A percentile compares a stretch with the other conserved stretches of the same genome.
phyloP scores from a whole-genome alignment of 2,888 invertebrate genomes.

The Tholera decimalis region DNA sequence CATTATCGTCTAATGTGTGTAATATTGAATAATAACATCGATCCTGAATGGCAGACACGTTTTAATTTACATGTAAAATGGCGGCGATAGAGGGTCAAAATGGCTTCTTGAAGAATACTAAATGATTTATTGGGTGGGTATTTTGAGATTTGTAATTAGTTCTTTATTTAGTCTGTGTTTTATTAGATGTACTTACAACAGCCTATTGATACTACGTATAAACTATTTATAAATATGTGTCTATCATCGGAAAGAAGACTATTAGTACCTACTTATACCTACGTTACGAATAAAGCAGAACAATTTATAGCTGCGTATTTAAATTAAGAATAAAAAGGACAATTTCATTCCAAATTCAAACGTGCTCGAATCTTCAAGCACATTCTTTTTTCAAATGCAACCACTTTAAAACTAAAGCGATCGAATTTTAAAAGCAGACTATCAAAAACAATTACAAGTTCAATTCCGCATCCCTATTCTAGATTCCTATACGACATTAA shows the following conservation, averaged over 20 bases:
- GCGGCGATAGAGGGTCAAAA: constrained; percentile 65
- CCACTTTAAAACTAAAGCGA: background rate
- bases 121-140: constrained; percentile 41
- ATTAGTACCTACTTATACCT: no score
- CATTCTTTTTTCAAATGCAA: constrained; percentile 6
- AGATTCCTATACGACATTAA: constrained; percentile 68
- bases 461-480: constrained; percentile 63
- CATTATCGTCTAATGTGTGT: constrained; percentile 67
- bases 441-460: constrained; percentile 53
- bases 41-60: constrained; percentile 74
- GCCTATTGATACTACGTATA: no score
- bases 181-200: background rate
- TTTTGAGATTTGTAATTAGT: constrained; percentile 23
- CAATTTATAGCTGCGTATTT: no score
- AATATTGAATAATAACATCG: constrained; percentile 76
- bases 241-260: background rate
- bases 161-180: background rate
- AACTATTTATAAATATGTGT: background rate
- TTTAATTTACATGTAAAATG: constrained; percentile 72
- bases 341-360: constrained; percentile 14
- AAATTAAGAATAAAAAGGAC: background rate
- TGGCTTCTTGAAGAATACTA: constrained; percentile 54
- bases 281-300: no score
- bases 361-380: background rate
- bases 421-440: constrained; percentile 29